A percentile compares a stretch with the other conserved stretches of the same genome.
phyloP scores from a whole-genome alignment of 2,113 vertebrate species.

The Calyptomena viridis region DNA sequence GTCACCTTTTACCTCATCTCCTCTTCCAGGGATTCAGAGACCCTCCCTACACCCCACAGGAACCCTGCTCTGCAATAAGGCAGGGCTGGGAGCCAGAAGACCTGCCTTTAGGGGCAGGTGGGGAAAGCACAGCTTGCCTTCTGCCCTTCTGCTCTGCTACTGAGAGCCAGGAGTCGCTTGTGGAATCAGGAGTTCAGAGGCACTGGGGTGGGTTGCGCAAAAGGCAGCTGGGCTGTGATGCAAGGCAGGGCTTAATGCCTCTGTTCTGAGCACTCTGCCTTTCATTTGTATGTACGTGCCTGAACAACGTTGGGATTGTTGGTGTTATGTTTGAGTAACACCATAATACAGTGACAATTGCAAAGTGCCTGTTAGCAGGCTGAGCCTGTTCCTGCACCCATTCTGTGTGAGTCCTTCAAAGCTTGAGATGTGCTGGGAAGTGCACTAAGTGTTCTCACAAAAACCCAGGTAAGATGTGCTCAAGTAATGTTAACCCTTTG shows the following conservation, averaged over 20 bases:
- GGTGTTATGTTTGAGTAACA: background rate
- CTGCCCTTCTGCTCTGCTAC: background rate
- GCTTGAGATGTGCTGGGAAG: background rate
- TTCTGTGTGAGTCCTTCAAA: background rate
- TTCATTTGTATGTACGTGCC: background rate
- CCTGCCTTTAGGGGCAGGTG: background rate
- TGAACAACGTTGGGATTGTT: background rate
- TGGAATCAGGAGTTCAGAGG: background rate
- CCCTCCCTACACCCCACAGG: background rate
- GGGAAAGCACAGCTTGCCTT: background rate
- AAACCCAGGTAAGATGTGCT: background rate
- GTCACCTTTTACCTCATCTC: background rate
- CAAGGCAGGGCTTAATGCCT: background rate
- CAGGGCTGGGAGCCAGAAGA: background rate
- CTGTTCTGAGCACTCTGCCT: background rate
- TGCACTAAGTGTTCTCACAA: background rate
- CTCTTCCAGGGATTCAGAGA: background rate
- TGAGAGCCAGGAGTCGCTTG: background rate
- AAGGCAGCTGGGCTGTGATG: background rate
- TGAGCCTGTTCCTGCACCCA: background rate
- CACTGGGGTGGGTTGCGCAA: background rate
- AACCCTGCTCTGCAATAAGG: background rate
- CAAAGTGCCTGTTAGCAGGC: background rate
- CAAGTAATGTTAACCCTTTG: background rate
- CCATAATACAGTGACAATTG: rapidly evolving